These are phyloP conservation scores for Meteorus colon DNA, from an alignment of 2,888 invertebrate genomes.

Conservation along the genomic window DNA sequence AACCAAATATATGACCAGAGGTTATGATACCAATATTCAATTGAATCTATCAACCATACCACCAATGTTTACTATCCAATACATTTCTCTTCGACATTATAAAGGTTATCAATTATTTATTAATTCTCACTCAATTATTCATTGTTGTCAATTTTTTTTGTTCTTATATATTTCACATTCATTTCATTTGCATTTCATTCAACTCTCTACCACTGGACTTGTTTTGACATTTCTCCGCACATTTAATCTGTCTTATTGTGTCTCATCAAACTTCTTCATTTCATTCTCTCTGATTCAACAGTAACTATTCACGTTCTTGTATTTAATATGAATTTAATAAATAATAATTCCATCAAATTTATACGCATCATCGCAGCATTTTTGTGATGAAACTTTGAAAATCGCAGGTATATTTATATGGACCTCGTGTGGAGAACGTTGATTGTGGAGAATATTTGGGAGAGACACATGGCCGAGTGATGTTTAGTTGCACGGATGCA, in stretches of 20 bases:
- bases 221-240: conserved; percentile 18
- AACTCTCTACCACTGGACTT: neutral
- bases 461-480: neutral
- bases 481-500: neutral
- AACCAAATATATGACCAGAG: conserved; percentile 22
- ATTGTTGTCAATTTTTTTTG: neutral
- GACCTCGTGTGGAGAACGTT: conserved; percentile 1
- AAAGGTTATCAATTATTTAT: conserved; percentile 17
- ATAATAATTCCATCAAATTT: neutral
- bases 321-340: neutral
- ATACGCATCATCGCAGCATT: neutral
- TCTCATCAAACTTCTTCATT: too few relatives aligned
- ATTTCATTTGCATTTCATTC: neutral
- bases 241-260: neutral
- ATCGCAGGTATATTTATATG: neutral
- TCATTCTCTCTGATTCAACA: too few relatives aligned
- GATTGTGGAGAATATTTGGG: neutral
- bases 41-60: conserved; percentile 1
- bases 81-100: neutral
- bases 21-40: conserved; percentile 22
- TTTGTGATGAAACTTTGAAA: neutral
- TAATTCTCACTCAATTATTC: neutral
- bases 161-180: neutral
- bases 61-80: conserved; percentile 19
- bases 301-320: too few relatives aligned